phyloP scores from a whole-genome alignment of 1,140 invertebrate species.

The Ridgeia piscesae region DNA sequence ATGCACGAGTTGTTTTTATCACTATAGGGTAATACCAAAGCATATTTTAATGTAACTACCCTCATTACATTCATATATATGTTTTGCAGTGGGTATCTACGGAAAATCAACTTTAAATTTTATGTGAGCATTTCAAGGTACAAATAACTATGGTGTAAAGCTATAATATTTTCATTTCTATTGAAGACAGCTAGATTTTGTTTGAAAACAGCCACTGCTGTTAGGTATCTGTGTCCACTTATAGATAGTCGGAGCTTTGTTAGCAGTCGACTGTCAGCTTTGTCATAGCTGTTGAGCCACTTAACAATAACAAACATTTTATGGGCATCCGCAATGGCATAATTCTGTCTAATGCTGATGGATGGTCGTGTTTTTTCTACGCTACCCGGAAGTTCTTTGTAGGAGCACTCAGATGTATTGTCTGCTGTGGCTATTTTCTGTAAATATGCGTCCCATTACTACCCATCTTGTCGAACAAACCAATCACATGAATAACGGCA shows the following conservation, averaged over 20 bases:
- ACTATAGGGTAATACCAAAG: too few relatives aligned
- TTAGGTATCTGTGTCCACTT: background rate
- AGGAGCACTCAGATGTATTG: background rate
- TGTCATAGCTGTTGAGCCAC: background rate
- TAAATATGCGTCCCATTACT: background rate
- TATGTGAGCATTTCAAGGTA: background rate
- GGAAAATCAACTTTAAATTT: background rate
- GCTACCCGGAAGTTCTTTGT: background rate
- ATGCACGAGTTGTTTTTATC: too few relatives aligned
- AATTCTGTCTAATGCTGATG: background rate
- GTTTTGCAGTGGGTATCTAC: too few relatives aligned
- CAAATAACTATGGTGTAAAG: background rate
- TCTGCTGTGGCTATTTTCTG: constrained; percentile 4
- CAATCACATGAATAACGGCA: background rate
- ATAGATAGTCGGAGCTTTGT: background rate
- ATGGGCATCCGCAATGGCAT: background rate
- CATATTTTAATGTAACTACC: too few relatives aligned
- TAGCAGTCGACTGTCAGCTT: background rate
- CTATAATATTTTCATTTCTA: background rate
- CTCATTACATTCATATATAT: too few relatives aligned
- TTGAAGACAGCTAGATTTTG: background rate
- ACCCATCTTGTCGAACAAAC: background rate
- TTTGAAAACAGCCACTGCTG: background rate
- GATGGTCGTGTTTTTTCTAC: background rate
- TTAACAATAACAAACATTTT: constrained; percentile 2